Evolutionary conservation across 2,113 vertebrate species (phyloP).

Genomic region (Hippocampus zosterae): DNA sequence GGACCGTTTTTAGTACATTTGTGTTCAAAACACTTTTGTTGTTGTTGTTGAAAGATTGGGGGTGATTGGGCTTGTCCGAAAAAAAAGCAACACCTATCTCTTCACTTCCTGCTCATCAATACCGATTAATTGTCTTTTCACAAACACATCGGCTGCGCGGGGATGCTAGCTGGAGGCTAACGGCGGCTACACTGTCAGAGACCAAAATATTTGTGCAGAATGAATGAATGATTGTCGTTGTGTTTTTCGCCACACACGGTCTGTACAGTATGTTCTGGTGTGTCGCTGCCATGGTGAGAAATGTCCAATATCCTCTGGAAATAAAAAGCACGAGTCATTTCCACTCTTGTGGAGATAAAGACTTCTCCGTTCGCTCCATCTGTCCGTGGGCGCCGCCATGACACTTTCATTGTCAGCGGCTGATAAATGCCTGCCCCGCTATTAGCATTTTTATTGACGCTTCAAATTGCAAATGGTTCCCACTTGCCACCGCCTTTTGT

Average conservation of each 20-base stretch:
- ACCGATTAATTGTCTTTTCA: too few relatives aligned
- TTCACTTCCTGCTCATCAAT: too few relatives aligned
- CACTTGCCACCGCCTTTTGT: constrained; percentile 45
- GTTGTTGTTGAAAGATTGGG: too few relatives aligned
- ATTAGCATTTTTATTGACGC: constrained; percentile 74
- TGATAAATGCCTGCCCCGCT: constrained; percentile 52
- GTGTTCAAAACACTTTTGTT: not conserved
- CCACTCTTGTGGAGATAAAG: constrained; percentile 26
- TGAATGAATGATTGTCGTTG: too few relatives aligned
- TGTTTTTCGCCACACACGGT: too few relatives aligned
- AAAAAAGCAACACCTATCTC: too few relatives aligned
- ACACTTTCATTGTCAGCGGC: constrained; percentile 52
- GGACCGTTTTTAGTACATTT: not conserved
- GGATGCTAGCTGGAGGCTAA: too few relatives aligned
- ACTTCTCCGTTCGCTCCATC: constrained; percentile 21
- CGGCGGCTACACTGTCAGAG: too few relatives aligned
- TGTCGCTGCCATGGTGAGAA: not conserved
- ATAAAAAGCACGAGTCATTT: not conserved
- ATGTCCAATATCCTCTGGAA: not conserved
- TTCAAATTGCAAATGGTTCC: constrained; percentile 62
- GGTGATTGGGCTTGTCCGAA: too few relatives aligned
- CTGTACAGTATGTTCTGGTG: not conserved
- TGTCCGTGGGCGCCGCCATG: constrained; percentile 33
- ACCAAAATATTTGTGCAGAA: too few relatives aligned
- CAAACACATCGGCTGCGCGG: too few relatives aligned